Evolutionary conservation across 2,888 invertebrate genomes (phyloP), one percentile per base, ranked within the genome.

Genomic region (Chalcis sispes): DNA sequence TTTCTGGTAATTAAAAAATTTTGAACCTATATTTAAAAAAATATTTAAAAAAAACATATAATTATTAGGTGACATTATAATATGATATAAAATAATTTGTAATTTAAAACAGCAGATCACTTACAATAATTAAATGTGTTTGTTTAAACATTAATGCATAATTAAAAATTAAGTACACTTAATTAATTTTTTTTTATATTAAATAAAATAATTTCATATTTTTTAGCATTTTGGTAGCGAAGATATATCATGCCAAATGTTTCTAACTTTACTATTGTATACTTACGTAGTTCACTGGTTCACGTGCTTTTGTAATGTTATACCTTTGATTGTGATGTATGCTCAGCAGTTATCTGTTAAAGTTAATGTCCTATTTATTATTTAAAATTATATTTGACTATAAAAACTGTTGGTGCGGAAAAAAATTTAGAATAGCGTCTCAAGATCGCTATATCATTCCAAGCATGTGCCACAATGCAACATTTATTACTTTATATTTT

Each of bases 231-330:
- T 86, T n/a, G 65, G 81, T 18, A 73, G 82, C 8, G 78, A 83
- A 54, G 72, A 83, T 36, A 82, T 81, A 29, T 78, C 81, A 20
- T 82, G 81, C 18, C 81, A 85, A 75, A 80, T 84, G 69, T 79
- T 79, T 29, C 81, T 75, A n/a, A 86, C 82, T 0, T 32, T 86
- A 2, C 58, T 85, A 18, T 66, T 87, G 7, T 83, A 82, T 7
- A n/a, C 83, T 20, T 87, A 83, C 40, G 69, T 86, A 18, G 81
- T 87, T 32, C 84, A 83, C 27, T 88, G 87, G 88, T 83, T 83
- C 25, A 79, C 86, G 3, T 88, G 88, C 50, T 64, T 87, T 8
- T 85, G 83, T 59, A 85, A 85, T 48, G 72, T 83, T 3, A 79
- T 82, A 2, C 85, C 86, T 0, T 75, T 84, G 13, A 67, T 86